Percentiles rank a stretch among this genome's conserved stretches.
These are phyloP conservation scores for Poecilia gillii DNA, from an alignment of 2,797 vertebrate species.

Conservation along the genomic window DNA sequence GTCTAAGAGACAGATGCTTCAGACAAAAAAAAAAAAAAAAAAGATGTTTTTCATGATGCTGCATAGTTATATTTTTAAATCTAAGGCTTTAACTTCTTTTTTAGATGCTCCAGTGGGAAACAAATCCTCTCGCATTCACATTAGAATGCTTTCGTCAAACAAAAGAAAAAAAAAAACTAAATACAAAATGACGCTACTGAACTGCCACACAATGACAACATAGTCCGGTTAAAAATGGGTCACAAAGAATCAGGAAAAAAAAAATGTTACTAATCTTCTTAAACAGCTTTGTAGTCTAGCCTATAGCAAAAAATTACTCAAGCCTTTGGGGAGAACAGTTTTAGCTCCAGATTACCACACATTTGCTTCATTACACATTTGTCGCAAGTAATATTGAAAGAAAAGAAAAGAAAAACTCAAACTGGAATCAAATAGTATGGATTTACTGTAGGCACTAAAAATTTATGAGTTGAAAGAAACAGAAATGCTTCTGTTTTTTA, in stretches of 20 bases:
- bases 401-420: background rate
- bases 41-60: background rate
- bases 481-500: background rate
- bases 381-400: background rate
- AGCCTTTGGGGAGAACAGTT: background rate
- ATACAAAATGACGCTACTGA: too few relatives aligned
- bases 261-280: background rate
- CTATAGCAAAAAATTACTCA: background rate
- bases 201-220: background rate
- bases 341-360: background rate
- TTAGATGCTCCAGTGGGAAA: background rate
- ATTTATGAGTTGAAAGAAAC: background rate
- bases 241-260: background rate
- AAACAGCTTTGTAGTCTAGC: constrained; percentile 1
- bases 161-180: background rate
- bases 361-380: constrained; percentile 1
- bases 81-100: background rate
- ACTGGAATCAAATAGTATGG: background rate
- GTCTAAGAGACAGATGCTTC: background rate
- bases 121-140: background rate
- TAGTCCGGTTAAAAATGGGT: background rate
- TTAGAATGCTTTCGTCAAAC: background rate
- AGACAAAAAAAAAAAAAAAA: background rate
- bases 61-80: background rate
- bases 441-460: background rate